Base-by-base conservation (phyloP, 2,797 vertebrate species). In the Linurgus olivaceus region DNA sequence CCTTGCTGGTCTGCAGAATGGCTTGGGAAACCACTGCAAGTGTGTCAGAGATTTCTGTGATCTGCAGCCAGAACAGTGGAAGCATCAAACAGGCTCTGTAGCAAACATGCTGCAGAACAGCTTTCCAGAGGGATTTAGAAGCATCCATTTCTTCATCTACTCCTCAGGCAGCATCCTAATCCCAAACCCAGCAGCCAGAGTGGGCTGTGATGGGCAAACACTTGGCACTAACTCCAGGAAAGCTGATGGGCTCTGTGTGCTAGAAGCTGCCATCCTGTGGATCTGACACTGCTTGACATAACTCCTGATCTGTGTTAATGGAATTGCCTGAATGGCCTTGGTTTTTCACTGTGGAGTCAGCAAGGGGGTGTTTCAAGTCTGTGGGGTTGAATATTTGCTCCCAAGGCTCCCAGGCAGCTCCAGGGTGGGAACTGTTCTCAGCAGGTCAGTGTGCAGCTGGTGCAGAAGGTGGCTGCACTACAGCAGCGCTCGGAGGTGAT, bases 21-120 rank as follows among this genome's bases (percentile, higher is more conserved):
- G 5, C 18, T 54, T 77, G 71, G 58, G 40, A 6, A 7, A 29
- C 66, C 57, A 1, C 10, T 54, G 33, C 0, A 0, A 37, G n/a
- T 4, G 7, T 58, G 37, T 31, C 15, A 58, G 86, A 62, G 63
- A 35, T 48, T 63, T 40, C 58, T 82, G 55, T 78, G 45, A 33
- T 90, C 52, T 88, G 70, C 59, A 61, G 91, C 61, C 58, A 40
- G 59, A 74, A 8, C 40, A n/a, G 50, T 37, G 38, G 65, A 50
- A 61, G 38, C 42, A 45, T 86, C 79, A 68, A 86, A 47, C 48
- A 67, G 21, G 54, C 45, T 44, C 25, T 65, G 45, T 13, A 63
- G 71, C 67, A 62, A 73, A 66, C 57, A 48, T 76, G 13, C 38
- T 82, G 44, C 52, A 67, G 26, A 91, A 42, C 77, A 38, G 61